Evolutionary conservation across 92 coral and sea anemone species (phyloP).

Genomic region (Parazoanthus atlanticus): DNA sequence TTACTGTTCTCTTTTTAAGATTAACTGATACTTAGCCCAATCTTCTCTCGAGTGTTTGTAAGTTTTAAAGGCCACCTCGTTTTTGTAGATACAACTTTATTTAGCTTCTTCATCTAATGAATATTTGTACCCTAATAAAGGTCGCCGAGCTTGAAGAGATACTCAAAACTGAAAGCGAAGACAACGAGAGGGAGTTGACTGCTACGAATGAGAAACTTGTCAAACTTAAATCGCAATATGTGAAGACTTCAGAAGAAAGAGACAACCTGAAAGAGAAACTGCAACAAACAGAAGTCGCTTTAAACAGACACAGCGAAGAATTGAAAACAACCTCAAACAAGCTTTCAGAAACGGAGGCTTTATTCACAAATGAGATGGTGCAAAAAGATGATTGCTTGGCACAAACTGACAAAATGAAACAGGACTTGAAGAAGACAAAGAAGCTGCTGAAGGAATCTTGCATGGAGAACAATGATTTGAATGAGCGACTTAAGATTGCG

Average conservation of each 20-base stretch:
- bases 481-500: constrained; percentile 59
- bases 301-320: constrained; percentile 57
- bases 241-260: constrained; percentile 52
- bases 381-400: constrained; percentile 58
- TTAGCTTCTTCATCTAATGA: background rate
- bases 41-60: background rate
- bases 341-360: constrained; percentile 62
- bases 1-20: too few species aligned
- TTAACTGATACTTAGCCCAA: background rate
- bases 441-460: constrained; percentile 60
- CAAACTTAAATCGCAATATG: constrained; percentile 56
- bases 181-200: constrained; percentile 68
- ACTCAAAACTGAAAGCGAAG: constrained; percentile 64
- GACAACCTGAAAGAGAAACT: constrained; percentile 55
- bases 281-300: constrained; percentile 53
- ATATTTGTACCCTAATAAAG: background rate
- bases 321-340: constrained; percentile 55
- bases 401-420: constrained; percentile 50
- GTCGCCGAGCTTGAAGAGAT: constrained; percentile 70
- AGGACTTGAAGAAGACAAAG: constrained; percentile 64
- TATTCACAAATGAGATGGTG: constrained; percentile 42
- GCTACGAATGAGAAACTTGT: constrained; percentile 68
- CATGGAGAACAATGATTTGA: constrained; percentile 62
- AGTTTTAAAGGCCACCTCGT: background rate
- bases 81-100: background rate